Evolutionary conservation across 2,113 vertebrate species (phyloP).

Genomic region (Syngnathoides biaculeatus): DNA sequence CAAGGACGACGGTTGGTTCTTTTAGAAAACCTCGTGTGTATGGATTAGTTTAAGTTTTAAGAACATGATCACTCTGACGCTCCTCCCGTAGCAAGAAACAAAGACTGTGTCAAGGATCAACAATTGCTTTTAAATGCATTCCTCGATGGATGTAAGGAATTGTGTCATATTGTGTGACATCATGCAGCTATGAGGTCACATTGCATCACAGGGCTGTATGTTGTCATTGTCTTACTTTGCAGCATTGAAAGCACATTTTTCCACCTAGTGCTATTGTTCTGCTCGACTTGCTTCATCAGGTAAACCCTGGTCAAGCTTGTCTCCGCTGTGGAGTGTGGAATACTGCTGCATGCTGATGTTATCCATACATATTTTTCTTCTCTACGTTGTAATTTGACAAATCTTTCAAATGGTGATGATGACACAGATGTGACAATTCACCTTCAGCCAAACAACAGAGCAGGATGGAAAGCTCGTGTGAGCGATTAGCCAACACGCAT

Average conservation of each 20-base stretch:
- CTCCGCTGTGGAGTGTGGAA: not conserved
- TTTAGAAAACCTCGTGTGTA: slow-evolving; percentile 5
- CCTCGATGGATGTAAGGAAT: slow-evolving; percentile 1
- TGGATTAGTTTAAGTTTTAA: not conserved
- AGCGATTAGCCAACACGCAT: not conserved
- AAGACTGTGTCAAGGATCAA: slow-evolving; percentile 9
- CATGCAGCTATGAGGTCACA: slow-evolving; percentile 1
- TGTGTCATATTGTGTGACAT: slow-evolving; percentile 9
- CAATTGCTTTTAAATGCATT: slow-evolving; percentile 10
- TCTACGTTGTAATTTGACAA: not conserved
- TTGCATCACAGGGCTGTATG: slow-evolving; percentile 13
- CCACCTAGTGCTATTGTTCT: not conserved
- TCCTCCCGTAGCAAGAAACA: slow-evolving; percentile 3
- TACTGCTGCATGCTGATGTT: not conserved
- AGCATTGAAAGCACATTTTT: not conserved
- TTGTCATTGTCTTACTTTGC: not conserved
- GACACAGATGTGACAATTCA: not conserved
- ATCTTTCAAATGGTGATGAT: not conserved
- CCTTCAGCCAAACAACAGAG: not conserved
- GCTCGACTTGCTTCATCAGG: not conserved
- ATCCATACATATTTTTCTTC: not conserved
- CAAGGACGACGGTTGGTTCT: not conserved
- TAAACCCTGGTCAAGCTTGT: not conserved
- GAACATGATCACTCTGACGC: slow-evolving; percentile 3
- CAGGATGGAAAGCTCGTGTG: not conserved